These are phyloP conservation scores for Tachyglossus aculeatus DNA, from an alignment of 2,797 vertebrate genomes.

Conservation along the genomic window DNA sequence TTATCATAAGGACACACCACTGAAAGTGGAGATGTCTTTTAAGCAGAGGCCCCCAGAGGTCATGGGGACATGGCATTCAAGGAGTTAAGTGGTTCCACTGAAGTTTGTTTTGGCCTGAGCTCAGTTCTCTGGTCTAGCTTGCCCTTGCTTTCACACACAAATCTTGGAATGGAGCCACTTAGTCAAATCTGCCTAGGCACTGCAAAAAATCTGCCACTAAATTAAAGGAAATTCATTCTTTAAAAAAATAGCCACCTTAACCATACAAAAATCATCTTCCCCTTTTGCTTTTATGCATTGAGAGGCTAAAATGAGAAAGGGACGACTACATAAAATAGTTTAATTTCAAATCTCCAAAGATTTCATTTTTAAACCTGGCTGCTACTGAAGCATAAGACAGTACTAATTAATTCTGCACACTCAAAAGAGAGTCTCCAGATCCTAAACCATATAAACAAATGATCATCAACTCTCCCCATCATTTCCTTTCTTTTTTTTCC, in stretches of 20 bases:
- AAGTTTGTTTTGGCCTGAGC: constrained; percentile 41
- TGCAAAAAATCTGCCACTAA: constrained; percentile 31
- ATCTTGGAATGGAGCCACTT: constrained; percentile 47
- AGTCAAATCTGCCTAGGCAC: constrained; percentile 16
- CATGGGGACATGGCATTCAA: constrained; percentile 8
- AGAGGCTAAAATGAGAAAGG: constrained; percentile 7
- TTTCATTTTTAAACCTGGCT: neutral
- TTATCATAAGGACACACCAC: neutral
- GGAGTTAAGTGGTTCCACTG: neutral
- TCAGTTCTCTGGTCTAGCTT: constrained; percentile 28
- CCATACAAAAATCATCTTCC: constrained; percentile 26
- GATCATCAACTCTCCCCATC: neutral
- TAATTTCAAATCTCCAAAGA: neutral
- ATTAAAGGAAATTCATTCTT: neutral
- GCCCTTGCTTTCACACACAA: constrained; percentile 30
- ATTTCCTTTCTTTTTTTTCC: neutral
- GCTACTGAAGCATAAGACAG: neutral
- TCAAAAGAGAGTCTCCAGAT: neutral
- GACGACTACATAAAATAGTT: rapidly evolving
- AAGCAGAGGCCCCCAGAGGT: neutral
- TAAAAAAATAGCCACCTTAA: constrained; percentile 21
- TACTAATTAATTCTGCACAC: neutral
- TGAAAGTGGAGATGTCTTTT: constrained; percentile 35
- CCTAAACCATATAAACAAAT: neutral
- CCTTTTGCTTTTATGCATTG: neutral